phyloP scores from a whole-genome alignment of 2,113 vertebrate species.

The Struthio camelus region DNA sequence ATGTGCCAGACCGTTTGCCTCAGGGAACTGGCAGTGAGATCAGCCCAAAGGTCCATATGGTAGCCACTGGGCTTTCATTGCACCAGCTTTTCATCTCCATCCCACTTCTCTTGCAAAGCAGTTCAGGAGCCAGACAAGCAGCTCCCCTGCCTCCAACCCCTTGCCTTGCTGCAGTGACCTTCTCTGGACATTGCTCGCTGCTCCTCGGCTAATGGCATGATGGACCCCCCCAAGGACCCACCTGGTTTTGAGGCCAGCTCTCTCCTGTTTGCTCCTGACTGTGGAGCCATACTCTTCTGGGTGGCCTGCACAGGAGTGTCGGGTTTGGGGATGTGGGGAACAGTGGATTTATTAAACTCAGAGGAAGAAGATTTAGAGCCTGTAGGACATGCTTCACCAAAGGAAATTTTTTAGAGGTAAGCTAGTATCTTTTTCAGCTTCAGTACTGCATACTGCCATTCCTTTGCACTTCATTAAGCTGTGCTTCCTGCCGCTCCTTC shows the following conservation, averaged over 20 bases:
- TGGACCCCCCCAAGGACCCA: rapidly evolving
- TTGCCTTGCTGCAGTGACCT: not conserved
- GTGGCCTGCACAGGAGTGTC: not conserved
- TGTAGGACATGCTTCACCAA: not conserved
- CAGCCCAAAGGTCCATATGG: not conserved
- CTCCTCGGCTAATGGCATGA: not conserved
- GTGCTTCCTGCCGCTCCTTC: not conserved
- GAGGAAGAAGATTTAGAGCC: not conserved
- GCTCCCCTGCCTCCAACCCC: not conserved
- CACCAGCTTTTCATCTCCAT: not conserved
- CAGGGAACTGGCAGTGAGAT: not conserved
- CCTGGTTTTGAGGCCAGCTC: not conserved
- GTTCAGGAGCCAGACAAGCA: not conserved
- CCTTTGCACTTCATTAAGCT: not conserved
- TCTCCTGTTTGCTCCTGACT: not conserved
- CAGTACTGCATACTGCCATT: not conserved
- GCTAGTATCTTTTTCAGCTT: not conserved
- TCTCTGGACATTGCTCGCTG: not conserved
- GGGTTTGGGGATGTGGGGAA: not conserved
- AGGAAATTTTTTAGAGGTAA: not conserved
- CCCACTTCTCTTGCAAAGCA: not conserved
- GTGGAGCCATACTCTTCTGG: not conserved
- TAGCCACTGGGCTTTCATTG: not conserved
- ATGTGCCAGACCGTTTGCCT: not conserved
- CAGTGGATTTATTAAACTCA: not conserved